These are phyloP conservation scores for Uria lomvia DNA, from an alignment of 2,113 vertebrate genomes.

Conservation along the genomic window DNA sequence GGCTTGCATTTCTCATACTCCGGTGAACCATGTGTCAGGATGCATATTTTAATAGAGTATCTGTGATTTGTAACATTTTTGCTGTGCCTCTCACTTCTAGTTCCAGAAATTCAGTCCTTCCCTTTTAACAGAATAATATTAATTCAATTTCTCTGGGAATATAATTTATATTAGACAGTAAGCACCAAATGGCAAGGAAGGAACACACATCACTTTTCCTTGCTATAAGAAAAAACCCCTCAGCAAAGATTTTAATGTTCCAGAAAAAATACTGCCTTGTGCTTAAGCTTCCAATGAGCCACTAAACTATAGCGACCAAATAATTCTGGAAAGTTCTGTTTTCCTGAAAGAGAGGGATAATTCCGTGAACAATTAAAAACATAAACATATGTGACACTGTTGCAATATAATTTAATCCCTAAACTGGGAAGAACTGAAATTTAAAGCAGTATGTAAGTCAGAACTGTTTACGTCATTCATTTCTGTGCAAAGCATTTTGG, in stretches of 20 bases:
- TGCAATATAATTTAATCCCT: neutral
- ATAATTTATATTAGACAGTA: neutral
- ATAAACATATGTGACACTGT: neutral
- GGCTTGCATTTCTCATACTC: neutral
- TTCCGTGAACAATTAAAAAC: neutral
- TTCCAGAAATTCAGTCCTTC: neutral
- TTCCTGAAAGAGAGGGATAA: neutral
- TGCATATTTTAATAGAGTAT: neutral
- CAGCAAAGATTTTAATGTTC: neutral
- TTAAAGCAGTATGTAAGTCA: neutral
- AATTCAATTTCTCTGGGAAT: neutral
- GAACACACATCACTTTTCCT: neutral
- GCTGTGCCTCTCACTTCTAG: neutral
- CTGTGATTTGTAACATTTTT: neutral
- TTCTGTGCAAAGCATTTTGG: neutral
- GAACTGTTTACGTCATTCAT: neutral
- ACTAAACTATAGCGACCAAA: neutral
- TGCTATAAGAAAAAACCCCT: neutral
- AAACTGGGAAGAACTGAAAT: neutral
- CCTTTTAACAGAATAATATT: neutral
- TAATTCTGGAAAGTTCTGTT: neutral
- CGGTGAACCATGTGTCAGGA: neutral
- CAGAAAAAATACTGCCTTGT: neutral
- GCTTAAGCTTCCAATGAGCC: neutral
- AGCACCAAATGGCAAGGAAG: constrained; percentile 4